Conservation (phyloP, 2,797 vertebrate species). For the Borostomias antarcticus region DNA sequence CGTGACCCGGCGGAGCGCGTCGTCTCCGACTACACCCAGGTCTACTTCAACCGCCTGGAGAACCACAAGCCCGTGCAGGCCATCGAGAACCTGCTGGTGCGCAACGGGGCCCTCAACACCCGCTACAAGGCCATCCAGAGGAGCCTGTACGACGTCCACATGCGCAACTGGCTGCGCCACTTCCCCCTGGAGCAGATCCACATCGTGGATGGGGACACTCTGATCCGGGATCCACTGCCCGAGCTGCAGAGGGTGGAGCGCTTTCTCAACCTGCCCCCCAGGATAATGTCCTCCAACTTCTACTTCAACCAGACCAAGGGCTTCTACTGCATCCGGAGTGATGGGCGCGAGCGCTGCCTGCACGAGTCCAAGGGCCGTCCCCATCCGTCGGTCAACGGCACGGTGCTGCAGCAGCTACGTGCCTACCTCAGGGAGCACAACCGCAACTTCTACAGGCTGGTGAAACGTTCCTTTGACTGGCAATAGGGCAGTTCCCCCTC, state of each 20-base stretch:
- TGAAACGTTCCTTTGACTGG: constrained; percentile 91
- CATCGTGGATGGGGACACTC: constrained; percentile 89
- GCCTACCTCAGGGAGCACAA: constrained; percentile 91
- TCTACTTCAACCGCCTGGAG: constrained; percentile 93
- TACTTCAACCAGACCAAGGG: constrained; percentile 97
- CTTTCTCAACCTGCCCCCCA: constrained; percentile 87
- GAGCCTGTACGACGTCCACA: constrained; percentile 91
- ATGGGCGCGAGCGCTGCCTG: constrained; percentile 90
- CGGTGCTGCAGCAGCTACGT: constrained; percentile 87
- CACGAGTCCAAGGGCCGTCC: constrained; percentile 93
- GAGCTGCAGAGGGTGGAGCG: constrained; percentile 91
- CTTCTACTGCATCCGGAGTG: constrained; percentile 92
- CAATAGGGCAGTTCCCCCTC: constrained; percentile 67
- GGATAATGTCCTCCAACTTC: constrained; percentile 91
- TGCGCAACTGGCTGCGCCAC: constrained; percentile 90
- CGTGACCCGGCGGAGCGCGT: constrained; percentile 91
- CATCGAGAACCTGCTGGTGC: constrained; percentile 91
- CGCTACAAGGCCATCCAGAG: constrained; percentile 94
- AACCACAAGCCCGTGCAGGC: constrained; percentile 92
- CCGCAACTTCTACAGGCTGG: constrained; percentile 89
- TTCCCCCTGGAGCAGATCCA: constrained; percentile 92
- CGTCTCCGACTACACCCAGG: constrained; percentile 94
- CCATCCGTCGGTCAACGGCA: constrained; percentile 87
- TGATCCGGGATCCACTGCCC: constrained; percentile 87
- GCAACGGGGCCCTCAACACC: constrained; percentile 87